A percentile compares a stretch with the other conserved stretches of the same genome.
These are phyloP conservation scores for Muntiacus reevesi DNA, from an alignment of 2,113 vertebrate genomes.

Conservation along the genomic window DNA sequence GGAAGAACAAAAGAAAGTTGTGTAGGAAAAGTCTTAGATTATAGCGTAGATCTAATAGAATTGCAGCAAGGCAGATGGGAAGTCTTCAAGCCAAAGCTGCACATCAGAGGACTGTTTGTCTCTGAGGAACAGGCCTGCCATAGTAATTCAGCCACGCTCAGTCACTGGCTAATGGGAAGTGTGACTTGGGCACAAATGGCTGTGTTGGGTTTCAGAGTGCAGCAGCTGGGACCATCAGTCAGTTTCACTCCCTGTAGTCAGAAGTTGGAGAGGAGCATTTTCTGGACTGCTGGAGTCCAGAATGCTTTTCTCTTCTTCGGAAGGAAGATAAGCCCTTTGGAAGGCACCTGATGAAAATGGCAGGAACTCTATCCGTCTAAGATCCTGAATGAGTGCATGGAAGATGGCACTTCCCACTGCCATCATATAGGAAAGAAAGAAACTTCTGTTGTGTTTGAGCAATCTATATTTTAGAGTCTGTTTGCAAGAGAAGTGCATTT, in stretches of 20 bases:
- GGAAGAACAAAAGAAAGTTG: neutral
- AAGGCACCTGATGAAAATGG: neutral
- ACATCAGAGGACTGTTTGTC: neutral
- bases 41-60: neutral
- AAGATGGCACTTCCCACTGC: neutral
- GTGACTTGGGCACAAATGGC: neutral
- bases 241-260: neutral
- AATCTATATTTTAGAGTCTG: neutral
- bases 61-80: neutral
- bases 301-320: neutral
- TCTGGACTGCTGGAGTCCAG: neutral
- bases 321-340: neutral
- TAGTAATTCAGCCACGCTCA: neutral
- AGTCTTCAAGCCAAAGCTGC: neutral
- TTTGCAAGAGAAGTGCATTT: neutral
- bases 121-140: neutral
- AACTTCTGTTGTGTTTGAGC: neutral
- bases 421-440: neutral
- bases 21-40: neutral
- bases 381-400: neutral
- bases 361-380: too few relatives aligned
- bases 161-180: neutral
- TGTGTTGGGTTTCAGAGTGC: neutral
- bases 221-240: neutral
- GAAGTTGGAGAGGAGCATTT: neutral